Conservation (phyloP, 2,797 vertebrate species). For the Premnoplex brunnescens region DNA sequence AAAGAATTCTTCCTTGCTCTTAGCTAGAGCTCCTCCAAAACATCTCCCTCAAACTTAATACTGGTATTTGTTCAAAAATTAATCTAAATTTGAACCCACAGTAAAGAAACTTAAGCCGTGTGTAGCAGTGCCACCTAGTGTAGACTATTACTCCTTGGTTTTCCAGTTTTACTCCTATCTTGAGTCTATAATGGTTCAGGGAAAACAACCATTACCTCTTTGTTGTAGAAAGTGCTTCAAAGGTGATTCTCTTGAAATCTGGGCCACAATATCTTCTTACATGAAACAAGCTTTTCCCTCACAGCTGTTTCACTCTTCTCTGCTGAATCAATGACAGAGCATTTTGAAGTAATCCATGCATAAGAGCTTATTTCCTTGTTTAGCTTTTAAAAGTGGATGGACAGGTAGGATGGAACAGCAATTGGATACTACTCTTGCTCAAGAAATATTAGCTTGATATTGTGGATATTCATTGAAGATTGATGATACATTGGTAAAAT, state of each 20-base stretch:
- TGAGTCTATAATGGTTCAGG: neutral
- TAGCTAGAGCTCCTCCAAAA: neutral
- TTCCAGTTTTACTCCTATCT: neutral
- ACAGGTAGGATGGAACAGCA: neutral
- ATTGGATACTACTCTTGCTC: neutral
- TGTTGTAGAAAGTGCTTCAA: neutral
- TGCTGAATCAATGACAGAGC: neutral
- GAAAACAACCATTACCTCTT: neutral
- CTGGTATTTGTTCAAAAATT: neutral
- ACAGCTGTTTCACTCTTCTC: neutral
- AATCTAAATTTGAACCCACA: neutral
- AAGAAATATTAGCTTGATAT: neutral
- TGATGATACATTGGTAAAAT: neutral
- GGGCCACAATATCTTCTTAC: neutral
- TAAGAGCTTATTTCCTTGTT: neutral
- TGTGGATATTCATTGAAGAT: neutral
- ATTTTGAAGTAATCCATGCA: neutral
- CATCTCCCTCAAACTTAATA: neutral
- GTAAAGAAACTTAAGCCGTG: neutral
- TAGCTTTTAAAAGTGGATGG: neutral
- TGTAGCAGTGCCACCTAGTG: slow-evolving; percentile 62
- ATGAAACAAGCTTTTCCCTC: neutral
- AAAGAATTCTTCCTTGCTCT: neutral
- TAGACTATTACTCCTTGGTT: neutral
- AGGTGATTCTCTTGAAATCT: neutral